Conservation (phyloP, 1,140 invertebrate genomes). For the Saxidomus purpurata region DNA sequence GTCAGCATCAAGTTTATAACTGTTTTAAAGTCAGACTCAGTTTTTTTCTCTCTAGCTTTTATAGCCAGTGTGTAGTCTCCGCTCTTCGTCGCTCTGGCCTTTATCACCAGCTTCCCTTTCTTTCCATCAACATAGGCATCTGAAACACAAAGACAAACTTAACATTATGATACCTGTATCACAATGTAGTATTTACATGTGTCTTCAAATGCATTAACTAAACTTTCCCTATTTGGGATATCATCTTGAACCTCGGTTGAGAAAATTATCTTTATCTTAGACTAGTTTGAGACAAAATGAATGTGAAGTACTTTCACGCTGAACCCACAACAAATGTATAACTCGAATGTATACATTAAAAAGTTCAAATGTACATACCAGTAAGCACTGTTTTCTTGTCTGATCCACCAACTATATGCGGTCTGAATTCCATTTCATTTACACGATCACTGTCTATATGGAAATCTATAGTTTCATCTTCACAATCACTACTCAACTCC, state of each 20-base stretch:
- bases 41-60: neutral
- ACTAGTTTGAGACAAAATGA: too few species aligned
- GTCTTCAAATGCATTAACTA: too few species aligned
- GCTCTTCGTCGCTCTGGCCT: neutral
- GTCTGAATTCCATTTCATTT: neutral
- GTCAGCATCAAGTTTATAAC: neutral
- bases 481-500: neutral
- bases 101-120: conserved; percentile 1
- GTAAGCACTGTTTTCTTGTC: neutral
- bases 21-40: neutral
- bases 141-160: neutral
- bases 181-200: too few species aligned
- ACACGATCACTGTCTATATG: conserved; percentile 25
- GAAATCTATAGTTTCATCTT: conserved; percentile 22
- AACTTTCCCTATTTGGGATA: too few species aligned
- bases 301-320: too few species aligned
- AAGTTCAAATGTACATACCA: neutral
- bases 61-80: conserved; percentile 2
- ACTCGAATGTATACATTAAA: too few species aligned
- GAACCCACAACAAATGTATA: too few species aligned
- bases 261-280: too few species aligned
- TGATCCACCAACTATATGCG: neutral
- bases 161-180: too few species aligned
- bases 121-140: conserved; percentile 1
- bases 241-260: too few species aligned